Base-by-base conservation (phyloP, 2,113 vertebrate genomes). In the Oryzias celebensis region DNA sequence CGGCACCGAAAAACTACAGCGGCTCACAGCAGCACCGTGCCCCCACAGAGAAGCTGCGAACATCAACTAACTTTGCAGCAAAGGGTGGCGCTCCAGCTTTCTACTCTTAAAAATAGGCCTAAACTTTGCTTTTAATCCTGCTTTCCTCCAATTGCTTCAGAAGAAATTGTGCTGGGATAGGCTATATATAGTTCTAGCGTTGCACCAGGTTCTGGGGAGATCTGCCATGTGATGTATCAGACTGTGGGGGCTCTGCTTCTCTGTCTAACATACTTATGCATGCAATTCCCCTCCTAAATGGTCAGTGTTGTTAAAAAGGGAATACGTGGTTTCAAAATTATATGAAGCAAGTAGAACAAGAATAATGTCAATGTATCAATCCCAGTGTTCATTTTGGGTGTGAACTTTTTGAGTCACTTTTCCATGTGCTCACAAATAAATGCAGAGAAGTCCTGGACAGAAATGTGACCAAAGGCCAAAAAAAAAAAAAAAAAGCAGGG, bases 391-490 rank as follows among this genome's bases (percentile, higher is more conserved):
- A 75, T 82, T 87, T 84, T 78, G 60, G 66, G 77, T 79, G 73
- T 64, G 78, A 88, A 88, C 68, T 75, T 87, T 75, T 72, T 62
- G 53, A 62, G 57, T 78, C 77, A 75, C 75, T 78, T 80, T 71
- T 56, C 63, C 68, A 71, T 65, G 45, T 76, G 78, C 42, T 74
- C 77, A 69, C 51, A 65, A 73, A 76, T 22, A 65, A 73, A 76
- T 18, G 49, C 20, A 57, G 51, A 48, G 78, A 78, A 58, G 63
- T 26, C 67, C 52, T 52, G n/a, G 20, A 63, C 52, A 23, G 55
- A 23, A 36, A 36, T 36, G 36, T 61, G 36, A 43, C 22, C 22
- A 62, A 50, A 79, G 59, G 59, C 50, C 23, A 62, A 49, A 79
- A 65, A 62, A 52, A 31, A 56, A 28, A 41, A 46, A 58, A 45